Evolutionary conservation across 2,797 vertebrate genomes (phyloP).

Genomic region (Poecile montanus): DNA sequence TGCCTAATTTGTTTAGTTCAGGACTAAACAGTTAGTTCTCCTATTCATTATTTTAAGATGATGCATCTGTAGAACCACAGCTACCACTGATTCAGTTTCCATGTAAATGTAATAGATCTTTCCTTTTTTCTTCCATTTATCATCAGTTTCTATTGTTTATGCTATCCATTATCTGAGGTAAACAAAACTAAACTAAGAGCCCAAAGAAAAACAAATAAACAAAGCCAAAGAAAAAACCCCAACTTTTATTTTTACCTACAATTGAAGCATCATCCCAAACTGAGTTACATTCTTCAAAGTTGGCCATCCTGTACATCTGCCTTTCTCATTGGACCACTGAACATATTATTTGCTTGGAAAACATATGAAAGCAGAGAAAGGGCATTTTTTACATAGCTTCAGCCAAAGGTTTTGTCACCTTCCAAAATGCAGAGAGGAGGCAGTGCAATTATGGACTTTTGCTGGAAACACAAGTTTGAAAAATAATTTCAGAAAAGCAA

Average conservation of each 20-base stretch:
- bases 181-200: not conserved
- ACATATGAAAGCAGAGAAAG: not conserved
- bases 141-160: not conserved
- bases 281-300: not conserved
- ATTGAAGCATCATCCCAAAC: not conserved
- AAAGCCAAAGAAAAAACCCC: fast-evolving
- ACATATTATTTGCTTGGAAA: not conserved
- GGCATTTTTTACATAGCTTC: not conserved
- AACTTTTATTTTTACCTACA: not conserved
- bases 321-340: not conserved
- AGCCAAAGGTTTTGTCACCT: not conserved
- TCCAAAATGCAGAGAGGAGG: not conserved
- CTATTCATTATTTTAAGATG: not conserved
- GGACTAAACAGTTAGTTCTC: not conserved
- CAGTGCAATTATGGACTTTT: not conserved
- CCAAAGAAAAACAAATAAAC: not conserved
- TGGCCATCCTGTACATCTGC: not conserved
- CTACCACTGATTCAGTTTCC: not conserved
- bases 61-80: not conserved
- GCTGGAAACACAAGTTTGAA: not conserved
- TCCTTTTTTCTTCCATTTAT: not conserved
- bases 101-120: not conserved
- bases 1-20: not conserved
- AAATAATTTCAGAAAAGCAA: not conserved
- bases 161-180: not conserved